Evolutionary conservation across 2,888 invertebrate genomes (phyloP).

Genomic region (Lasioglossum morio): DNA sequence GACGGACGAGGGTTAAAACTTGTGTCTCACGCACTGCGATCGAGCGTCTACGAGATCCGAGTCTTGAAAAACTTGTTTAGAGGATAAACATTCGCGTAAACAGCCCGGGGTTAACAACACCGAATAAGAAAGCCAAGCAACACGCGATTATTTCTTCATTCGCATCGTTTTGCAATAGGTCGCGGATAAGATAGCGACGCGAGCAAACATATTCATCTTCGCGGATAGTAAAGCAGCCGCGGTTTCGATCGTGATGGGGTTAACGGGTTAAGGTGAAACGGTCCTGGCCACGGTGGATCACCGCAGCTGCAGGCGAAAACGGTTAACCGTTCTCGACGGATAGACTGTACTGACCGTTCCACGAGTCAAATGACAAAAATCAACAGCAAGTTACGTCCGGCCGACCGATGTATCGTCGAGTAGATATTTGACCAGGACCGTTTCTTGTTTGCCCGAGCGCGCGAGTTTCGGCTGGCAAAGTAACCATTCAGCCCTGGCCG

Average conservation of each 20-base stretch:
- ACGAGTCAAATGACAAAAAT: slow-evolving; percentile 77
- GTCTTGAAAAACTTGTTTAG: not conserved
- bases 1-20: too few species aligned
- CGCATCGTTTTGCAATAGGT: not conserved
- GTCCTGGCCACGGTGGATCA: not conserved
- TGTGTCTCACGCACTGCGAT: not conserved
- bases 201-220: not conserved
- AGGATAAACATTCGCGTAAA: not conserved
- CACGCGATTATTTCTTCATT: not conserved
- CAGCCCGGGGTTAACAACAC: not conserved
- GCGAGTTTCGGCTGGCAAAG: slow-evolving; percentile 64
- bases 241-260: not conserved
- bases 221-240: not conserved
- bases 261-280: slow-evolving; percentile 19
- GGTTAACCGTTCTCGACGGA: slow-evolving; percentile 38
- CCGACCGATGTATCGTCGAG: slow-evolving; percentile 64
- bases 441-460: slow-evolving; percentile 71
- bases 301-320: slow-evolving; percentile 37
- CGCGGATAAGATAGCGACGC: not conserved
- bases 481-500: slow-evolving; percentile 56
- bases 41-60: not conserved
- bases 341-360: slow-evolving; percentile 47
- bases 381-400: slow-evolving; percentile 71
- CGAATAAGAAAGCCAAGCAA: slow-evolving; percentile 2
- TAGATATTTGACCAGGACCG: slow-evolving; percentile 77